These are phyloP conservation scores for Sebastes glaucus DNA, from an alignment of 2,797 vertebrate genomes.

Conservation along the genomic window DNA sequence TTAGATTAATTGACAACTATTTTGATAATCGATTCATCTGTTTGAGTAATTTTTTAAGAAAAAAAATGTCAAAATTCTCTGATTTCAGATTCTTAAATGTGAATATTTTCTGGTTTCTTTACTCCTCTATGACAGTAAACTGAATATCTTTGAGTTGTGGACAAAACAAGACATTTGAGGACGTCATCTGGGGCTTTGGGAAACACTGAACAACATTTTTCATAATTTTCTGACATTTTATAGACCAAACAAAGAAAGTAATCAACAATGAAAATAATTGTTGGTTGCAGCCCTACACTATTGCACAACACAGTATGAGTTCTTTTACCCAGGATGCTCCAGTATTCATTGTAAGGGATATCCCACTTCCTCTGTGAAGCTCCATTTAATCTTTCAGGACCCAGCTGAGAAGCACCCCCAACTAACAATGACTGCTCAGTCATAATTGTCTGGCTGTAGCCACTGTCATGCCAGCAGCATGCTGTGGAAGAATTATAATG, in stretches of 20 bases:
- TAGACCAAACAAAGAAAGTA: background rate
- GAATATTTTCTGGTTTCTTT: background rate
- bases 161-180: no score
- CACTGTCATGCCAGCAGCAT: background rate
- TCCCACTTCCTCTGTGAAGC: background rate
- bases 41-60: no score
- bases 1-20: no score
- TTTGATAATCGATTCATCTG: no score
- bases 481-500: conserved; percentile 9
- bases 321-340: background rate
- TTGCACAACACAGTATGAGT: background rate
- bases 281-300: background rate
- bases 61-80: no score
- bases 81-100: no score
- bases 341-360: conserved; percentile 6
- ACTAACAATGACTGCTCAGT: conserved; percentile 5
- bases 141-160: no score
- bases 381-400: conserved; percentile 18
- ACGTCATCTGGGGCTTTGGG: no score
- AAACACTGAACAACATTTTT: no score
- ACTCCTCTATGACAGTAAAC: no score
- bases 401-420: conserved; percentile 8
- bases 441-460: conserved; percentile 18
- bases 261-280: background rate
- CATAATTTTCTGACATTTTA: background rate